phyloP scores from a whole-genome alignment of 2,888 invertebrate genomes.

The Drosophila dives region DNA sequence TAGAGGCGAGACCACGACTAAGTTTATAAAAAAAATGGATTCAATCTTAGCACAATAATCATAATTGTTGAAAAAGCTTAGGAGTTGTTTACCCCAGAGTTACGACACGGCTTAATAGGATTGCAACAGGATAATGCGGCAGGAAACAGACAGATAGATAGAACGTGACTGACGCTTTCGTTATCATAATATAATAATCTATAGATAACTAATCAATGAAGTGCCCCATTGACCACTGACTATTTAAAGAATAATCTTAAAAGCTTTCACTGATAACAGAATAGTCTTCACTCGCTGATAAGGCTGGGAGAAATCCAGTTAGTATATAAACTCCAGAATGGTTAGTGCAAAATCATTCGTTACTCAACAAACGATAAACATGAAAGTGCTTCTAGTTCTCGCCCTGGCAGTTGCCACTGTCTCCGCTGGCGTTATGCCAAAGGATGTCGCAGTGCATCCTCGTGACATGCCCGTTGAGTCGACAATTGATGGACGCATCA shows the following conservation, averaged over 20 bases:
- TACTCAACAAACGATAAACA: constrained; percentile 45
- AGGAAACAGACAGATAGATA: neutral
- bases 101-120: neutral
- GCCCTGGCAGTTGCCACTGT: constrained; percentile 68
- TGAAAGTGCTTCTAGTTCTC: constrained; percentile 71
- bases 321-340: constrained; percentile 25
- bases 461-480: constrained; percentile 46
- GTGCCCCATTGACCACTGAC: constrained; percentile 2
- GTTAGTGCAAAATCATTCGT: constrained; percentile 43
- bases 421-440: constrained; percentile 62
- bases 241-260: constrained; percentile 4
- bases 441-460: constrained; percentile 58
- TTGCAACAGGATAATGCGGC: neutral
- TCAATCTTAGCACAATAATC: neutral
- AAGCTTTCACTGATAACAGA: constrained; percentile 9
- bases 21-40: neutral
- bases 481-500: constrained; percentile 71
- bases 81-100: neutral
- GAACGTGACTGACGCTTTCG: neutral
- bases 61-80: neutral
- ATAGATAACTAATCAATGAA: neutral
- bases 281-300: constrained; percentile 9
- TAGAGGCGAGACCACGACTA: neutral
- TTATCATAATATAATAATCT: neutral
- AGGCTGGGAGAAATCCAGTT: neutral